Conservation (phyloP, 2,113 vertebrate genomes). For the Vimba vimba region DNA sequence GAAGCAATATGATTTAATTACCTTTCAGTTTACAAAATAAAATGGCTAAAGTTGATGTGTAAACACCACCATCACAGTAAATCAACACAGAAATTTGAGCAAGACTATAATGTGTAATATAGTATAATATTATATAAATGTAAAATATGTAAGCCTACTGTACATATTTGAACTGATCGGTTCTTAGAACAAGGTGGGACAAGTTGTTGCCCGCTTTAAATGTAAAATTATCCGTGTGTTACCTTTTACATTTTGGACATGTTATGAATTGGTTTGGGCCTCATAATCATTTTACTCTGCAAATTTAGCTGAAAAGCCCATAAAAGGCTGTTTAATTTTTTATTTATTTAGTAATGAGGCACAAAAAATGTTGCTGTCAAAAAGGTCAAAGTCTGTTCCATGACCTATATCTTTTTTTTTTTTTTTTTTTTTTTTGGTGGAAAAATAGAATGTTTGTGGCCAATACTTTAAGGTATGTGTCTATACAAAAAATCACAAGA, state of each 20-base stretch:
- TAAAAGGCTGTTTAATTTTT: background rate
- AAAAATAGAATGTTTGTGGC: background rate
- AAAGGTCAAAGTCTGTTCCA: background rate
- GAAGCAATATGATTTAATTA: background rate
- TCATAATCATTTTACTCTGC: too few species aligned
- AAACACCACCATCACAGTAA: background rate
- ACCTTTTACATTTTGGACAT: too few species aligned
- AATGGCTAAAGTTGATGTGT: background rate
- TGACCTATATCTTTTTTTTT: background rate
- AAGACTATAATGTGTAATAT: background rate
- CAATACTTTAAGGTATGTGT: too few species aligned
- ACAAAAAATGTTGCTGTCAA: background rate
- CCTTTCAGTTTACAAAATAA: background rate
- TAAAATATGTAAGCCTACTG: too few species aligned
- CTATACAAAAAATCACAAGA: background rate
- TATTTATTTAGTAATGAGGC: background rate
- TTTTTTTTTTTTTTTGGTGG: background rate
- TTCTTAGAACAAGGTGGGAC: background rate
- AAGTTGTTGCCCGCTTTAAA: background rate
- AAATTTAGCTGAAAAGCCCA: background rate
- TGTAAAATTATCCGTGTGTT: background rate
- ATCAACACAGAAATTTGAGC: background rate
- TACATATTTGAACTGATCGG: background rate
- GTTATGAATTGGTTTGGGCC: too few species aligned
- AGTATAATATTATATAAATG: too few species aligned